Percentiles rank a stretch among this genome's conserved stretches.
Evolutionary conservation across 1,140 invertebrate genomes (phyloP).

Genomic region (Drosophila bocki): DNA sequence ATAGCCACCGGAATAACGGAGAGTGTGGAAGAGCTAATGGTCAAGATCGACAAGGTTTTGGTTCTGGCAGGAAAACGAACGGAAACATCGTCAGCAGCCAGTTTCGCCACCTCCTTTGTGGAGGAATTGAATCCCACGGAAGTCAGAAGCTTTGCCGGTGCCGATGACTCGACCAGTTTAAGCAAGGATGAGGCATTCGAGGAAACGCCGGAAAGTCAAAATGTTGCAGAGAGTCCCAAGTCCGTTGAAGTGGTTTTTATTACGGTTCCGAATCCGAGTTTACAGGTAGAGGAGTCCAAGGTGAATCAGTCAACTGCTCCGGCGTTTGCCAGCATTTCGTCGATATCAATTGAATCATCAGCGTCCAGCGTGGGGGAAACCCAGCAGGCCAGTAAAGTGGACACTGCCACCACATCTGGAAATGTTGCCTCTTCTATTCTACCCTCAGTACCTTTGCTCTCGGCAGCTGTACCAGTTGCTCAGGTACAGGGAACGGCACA

Average conservation of each 20-base stretch:
- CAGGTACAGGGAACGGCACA: background rate
- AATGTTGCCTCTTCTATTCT: conserved; percentile 5
- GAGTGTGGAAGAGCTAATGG: conserved; percentile 84
- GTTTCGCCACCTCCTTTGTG: background rate
- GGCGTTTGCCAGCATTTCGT: background rate
- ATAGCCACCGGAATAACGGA: conserved; percentile 88
- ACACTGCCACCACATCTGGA: background rate
- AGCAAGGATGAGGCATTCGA: background rate
- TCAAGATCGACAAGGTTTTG: conserved; percentile 87
- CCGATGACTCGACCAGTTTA: conserved; percentile 27
- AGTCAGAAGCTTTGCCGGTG: conserved; percentile 53
- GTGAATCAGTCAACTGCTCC: background rate
- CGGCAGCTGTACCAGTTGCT: conserved; percentile 1
- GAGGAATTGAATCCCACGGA: background rate
- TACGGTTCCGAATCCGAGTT: background rate
- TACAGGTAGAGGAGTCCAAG: background rate
- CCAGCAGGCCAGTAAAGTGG: conserved; percentile 1
- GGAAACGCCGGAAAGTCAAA: background rate
- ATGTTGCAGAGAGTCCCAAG: background rate
- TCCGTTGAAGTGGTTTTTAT: background rate
- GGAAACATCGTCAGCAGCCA: conserved; percentile 51
- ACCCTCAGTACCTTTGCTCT: conserved; percentile 9
- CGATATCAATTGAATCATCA: conserved; percentile 3
- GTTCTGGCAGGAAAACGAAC: conserved; percentile 66
- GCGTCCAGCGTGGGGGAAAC: background rate